Conservation (phyloP, 2,113 vertebrate genomes). For the Gavia stellata region DNA sequence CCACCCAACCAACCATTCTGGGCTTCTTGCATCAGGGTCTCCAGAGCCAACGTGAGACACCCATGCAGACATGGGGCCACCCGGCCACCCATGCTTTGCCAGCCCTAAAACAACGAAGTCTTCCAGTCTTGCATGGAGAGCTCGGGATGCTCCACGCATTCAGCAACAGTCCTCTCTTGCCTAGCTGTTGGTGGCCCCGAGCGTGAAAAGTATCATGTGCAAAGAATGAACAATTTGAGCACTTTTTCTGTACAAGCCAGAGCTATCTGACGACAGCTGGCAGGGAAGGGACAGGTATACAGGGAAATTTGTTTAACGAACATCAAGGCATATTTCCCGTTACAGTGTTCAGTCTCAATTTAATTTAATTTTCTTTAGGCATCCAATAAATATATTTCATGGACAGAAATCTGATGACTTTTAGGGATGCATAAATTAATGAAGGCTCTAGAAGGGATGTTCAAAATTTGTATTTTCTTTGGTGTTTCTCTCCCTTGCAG, state of each 20-base stretch:
- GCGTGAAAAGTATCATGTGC: background rate
- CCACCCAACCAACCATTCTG: background rate
- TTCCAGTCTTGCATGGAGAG: background rate
- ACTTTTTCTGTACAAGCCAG: background rate
- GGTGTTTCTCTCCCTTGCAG: background rate
- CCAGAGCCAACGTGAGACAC: background rate
- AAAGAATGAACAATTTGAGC: background rate
- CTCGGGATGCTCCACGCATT: accelerated
- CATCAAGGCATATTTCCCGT: background rate
- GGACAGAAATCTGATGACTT: background rate
- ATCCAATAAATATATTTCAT: background rate
- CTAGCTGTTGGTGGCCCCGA: accelerated
- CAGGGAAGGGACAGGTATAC: background rate
- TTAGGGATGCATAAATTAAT: background rate
- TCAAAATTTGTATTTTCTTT: background rate
- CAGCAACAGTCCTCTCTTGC: background rate
- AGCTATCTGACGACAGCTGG: background rate
- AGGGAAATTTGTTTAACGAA: background rate
- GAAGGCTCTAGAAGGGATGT: background rate
- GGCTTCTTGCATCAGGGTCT: background rate
- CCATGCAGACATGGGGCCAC: background rate
- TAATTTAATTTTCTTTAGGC: background rate
- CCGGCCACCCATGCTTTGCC: background rate
- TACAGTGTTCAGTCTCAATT: background rate
- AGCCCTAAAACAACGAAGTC: background rate